Evolutionary conservation across 2,113 vertebrate species (phyloP), one percentile per base, ranked within the genome.

Genomic region (Natator depressus): DNA sequence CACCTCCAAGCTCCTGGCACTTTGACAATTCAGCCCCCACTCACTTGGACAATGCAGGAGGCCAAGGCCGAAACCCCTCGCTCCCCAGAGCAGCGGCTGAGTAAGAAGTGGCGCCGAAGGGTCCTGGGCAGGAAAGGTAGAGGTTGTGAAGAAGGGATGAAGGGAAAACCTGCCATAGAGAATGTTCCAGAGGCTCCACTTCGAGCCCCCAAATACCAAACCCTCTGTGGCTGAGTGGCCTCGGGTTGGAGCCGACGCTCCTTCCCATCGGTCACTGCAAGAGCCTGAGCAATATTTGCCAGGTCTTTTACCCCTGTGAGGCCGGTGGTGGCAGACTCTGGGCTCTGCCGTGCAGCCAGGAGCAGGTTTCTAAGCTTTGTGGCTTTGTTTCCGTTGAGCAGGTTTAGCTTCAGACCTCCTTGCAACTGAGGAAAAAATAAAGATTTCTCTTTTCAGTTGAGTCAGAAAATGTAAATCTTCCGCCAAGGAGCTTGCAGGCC

Each of bases 321-420:
- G 42, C 38, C 1, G 11, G 25, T 16, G 25, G 75, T 16, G 75
- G 42, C 42, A 29, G 75, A 78, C 20, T 4, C 24, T 14, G 42
- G 42, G 11, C 42, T 27, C 11, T 22, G 38, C 25, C 25, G 2
- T 47, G 42, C 75, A 46, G 22, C 24, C 25, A 5, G 4, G 8
- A 5, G 38, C 53, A 87, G 8, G 38, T 5, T 85, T 35, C 85
- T 80, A 53, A 49, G 20, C 79, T n/a, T 4, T n/a, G 72, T 35
- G 53, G 46, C 20, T 92, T 55, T 38, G 47, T 4, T 38, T 80
- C 42, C 78, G 11, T 3, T 0, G 16, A 62, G 79, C 87, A 55
- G 62, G 17, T 75, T 31, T 84, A 42, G n/a, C 35, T 55, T 27
- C 62, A 0, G 1, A 3, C 0, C 3, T 29, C 62, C 79, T 88